Evolutionary conservation across 2,113 vertebrate genomes (phyloP).

Genomic region (Procavia capensis): DNA sequence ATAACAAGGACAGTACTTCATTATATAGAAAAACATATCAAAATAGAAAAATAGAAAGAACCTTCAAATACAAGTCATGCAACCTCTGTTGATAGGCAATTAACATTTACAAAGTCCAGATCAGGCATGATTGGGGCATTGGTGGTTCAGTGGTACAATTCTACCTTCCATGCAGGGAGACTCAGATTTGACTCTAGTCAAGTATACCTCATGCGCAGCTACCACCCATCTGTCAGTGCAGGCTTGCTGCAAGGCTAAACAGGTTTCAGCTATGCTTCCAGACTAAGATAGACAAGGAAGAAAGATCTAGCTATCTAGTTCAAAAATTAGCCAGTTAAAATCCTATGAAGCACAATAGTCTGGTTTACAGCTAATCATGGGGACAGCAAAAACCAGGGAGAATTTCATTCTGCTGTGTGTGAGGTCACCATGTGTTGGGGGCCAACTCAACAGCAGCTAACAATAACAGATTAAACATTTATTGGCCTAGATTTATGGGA

Average conservation of each 20-base stretch:
- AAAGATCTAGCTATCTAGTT: background rate
- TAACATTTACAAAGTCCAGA: background rate
- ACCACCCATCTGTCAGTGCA: background rate
- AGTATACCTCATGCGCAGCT: background rate
- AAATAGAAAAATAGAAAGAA: background rate
- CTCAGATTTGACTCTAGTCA: background rate
- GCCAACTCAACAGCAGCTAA: background rate
- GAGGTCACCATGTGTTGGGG: background rate
- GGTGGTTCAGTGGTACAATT: background rate
- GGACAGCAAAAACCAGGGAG: background rate
- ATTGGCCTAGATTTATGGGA: background rate
- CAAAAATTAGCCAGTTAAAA: background rate
- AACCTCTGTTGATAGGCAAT: background rate
- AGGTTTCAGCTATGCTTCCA: background rate
- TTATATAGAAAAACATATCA: background rate
- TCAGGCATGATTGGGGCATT: background rate
- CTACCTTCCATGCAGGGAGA: background rate
- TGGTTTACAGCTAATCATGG: background rate
- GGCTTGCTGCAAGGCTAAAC: background rate
- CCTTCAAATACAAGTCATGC: background rate
- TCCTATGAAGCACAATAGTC: background rate
- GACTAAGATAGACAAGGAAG: background rate
- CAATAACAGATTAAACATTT: background rate
- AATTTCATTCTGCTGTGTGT: background rate
- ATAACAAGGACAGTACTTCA: no score